Percentiles rank a stretch among this genome's conserved stretches.
Conservation (phyloP, 2,113 vertebrate species). For the Lepus timidus region DNA sequence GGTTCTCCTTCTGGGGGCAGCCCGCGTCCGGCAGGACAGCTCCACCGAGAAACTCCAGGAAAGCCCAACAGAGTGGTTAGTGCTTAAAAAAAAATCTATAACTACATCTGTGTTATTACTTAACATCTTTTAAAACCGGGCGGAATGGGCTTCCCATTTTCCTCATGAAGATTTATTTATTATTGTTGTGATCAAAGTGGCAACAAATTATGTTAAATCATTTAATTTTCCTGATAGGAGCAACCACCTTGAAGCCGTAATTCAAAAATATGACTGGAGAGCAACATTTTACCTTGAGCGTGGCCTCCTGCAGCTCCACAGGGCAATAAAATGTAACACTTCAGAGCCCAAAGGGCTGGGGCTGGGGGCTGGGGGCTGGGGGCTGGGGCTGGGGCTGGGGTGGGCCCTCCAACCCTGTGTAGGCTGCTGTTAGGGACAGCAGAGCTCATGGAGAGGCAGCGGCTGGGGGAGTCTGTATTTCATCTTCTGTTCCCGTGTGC, state of each 20-base stretch:
- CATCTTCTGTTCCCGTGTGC: not conserved
- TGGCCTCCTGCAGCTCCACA: slow-evolving; percentile 70
- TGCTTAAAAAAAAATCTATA: slow-evolving; percentile 25
- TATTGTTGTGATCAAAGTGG: slow-evolving; percentile 86
- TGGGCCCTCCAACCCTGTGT: not conserved
- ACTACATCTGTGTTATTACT: slow-evolving; percentile 83
- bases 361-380: not conserved
- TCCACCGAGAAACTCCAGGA: slow-evolving; percentile 71
- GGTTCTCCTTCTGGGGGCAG: slow-evolving; percentile 78
- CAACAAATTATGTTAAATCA: slow-evolving; percentile 85
- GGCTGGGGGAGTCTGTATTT: not conserved
- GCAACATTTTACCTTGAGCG: slow-evolving; percentile 72
- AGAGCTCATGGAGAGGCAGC: not conserved
- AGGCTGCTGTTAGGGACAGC: not conserved
- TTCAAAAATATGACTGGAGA: slow-evolving; percentile 83
- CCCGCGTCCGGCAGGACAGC: slow-evolving; percentile 78
- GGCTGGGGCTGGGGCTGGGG: not conserved
- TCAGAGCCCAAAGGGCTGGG: slow-evolving; percentile 41
- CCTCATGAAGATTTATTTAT: slow-evolving; percentile 86
- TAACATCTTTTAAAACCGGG: slow-evolving; percentile 85
- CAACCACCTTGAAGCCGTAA: slow-evolving; percentile 84
- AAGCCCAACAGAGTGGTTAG: not conserved
- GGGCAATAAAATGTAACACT: slow-evolving; percentile 82
- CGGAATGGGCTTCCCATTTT: slow-evolving; percentile 82
- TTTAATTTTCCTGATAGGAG: slow-evolving; percentile 87